Base-by-base conservation (phyloP, 23 tunicate species). In the Ascidia mentula region DNA sequence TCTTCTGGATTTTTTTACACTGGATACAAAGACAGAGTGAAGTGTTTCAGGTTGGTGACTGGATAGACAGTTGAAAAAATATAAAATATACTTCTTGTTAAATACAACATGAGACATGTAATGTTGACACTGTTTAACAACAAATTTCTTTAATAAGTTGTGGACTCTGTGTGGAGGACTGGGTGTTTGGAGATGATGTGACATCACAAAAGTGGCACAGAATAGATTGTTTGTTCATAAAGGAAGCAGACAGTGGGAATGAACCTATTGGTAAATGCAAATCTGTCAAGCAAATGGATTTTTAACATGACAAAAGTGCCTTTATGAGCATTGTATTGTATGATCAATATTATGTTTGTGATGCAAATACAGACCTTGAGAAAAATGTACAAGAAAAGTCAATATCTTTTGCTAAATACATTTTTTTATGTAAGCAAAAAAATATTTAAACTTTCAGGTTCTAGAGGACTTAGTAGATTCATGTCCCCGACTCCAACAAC, bases 1-100 rank as follows among this genome's bases (percentile, higher is more conserved):
- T 30, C 61, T 33, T 59, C 80, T 22, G 93, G 93, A 5, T 88
- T 88, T 40, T 78, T 45, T 59, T 88, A 34, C 75, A 88, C 93
- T 72, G 93, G 93, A 1, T 88, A 72, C 75, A 77, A 77, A 30
- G 93, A 88, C 65, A 75, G 93, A 59, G 93, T 88, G 74, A 88
- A 88, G 60, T 88, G 93, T 34, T 88, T 88, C 45, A 38, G 79
- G 79, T 75, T 42, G 12, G 12, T 42, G 53, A 42, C 53, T 15
- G 15, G 12, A 12, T 42, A 9, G 12, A 42, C 53, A 42, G 53
- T 42, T 42, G 53, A 12, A 42, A 42, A 12, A 42, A 15, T 15
- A 42, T 42, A 9, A 12, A 42, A 42, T 15, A 42, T 15, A 42
- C 53, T 42, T 9, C 53, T 42, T 42, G 53, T 42, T 42, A 42